These are phyloP conservation scores for Parthenolecanium corni DNA, from an alignment of 2,888 invertebrate species.

Conservation along the genomic window DNA sequence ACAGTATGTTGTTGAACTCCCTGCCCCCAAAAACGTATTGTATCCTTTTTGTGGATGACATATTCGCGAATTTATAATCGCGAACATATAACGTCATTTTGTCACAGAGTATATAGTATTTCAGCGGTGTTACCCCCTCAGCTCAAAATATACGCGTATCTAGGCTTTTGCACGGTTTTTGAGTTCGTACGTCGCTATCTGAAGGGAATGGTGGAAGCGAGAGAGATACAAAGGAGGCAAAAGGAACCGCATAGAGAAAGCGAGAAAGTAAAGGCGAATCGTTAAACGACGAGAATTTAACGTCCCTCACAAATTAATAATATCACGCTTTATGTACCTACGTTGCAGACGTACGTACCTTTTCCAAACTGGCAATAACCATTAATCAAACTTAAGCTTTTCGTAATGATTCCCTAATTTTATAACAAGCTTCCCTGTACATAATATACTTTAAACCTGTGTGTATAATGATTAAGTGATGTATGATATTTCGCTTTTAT, in stretches of 20 bases:
- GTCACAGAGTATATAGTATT: too few relatives aligned
- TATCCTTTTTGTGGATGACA: too few relatives aligned
- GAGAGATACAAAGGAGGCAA: too few relatives aligned
- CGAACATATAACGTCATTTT: not conserved
- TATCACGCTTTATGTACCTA: conserved; percentile 9
- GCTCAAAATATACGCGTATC: too few relatives aligned
- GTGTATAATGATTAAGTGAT: conserved; percentile 25
- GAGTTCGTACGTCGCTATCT: too few relatives aligned
- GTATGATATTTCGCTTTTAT: conserved; percentile 22
- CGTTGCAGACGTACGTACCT: conserved; percentile 1
- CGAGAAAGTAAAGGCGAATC: conserved; percentile 7
- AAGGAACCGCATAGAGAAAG: too few relatives aligned
- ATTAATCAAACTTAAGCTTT: conserved; percentile 26
- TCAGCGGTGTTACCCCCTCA: too few relatives aligned
- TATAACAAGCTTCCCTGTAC: conserved; percentile 18
- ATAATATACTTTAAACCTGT: conserved; percentile 19
- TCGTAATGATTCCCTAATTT: conserved; percentile 26
- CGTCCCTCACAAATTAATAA: conserved; percentile 23
- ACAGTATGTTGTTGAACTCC: too few relatives aligned
- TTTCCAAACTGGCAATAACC: conserved; percentile 22
- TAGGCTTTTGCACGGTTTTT: too few relatives aligned
- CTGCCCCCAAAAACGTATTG: too few relatives aligned
- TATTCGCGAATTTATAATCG: conserved; percentile 8
- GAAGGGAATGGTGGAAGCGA: too few relatives aligned
- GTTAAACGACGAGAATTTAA: conserved; percentile 24